Base-by-base conservation (phyloP, 2,888 invertebrate genomes). In the Harpalus rubripes region DNA sequence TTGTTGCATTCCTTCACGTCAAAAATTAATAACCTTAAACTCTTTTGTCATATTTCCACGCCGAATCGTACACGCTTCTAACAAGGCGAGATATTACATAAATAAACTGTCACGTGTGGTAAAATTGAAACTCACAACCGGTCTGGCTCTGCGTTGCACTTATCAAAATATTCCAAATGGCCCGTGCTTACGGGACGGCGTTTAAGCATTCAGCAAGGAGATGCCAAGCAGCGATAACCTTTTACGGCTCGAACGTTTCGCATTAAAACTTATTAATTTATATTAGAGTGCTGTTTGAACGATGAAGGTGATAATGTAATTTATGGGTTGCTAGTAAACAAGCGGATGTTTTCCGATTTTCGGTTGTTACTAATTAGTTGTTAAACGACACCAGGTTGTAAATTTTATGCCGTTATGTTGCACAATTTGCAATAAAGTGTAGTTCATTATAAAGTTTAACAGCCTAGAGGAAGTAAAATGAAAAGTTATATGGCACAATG, bases 211-310 rank as follows among this genome's bases (percentile, higher is more conserved):
- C 10, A 15, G 76, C 56, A 12, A 32, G 39, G 39, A 63, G 65
- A 81, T 81, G 65, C 12, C 22, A 32, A 44, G 15, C 22, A 22
- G 12, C 26, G 80, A 81, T 81, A 81, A 65, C 65, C 52, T 81
- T 80, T 63, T 52, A 81, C 81, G 41, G 63, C 44, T 81, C 52
- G 41, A 7, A 81, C 44, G 22, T 63, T 81, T 81, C 65, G 58
- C 63, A 81, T 81, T 81, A 81, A 81, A 81, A 81, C 41, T 81
- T 65, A 81, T 81, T 81, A 81, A 65, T 81, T 81, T 81, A 61
- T 81, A 65, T 65, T 81, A 81, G 81, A 63, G 41, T 61, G n/a
- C 61, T 65, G 81, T 41, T 18, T 41, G 58, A 22, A 41, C 61
- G 44, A 81, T 81, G 44, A 12, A 63, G 58, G 81, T 81, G 81